phyloP scores from a whole-genome alignment of 2,113 vertebrate genomes.

The Serinus canaria region DNA sequence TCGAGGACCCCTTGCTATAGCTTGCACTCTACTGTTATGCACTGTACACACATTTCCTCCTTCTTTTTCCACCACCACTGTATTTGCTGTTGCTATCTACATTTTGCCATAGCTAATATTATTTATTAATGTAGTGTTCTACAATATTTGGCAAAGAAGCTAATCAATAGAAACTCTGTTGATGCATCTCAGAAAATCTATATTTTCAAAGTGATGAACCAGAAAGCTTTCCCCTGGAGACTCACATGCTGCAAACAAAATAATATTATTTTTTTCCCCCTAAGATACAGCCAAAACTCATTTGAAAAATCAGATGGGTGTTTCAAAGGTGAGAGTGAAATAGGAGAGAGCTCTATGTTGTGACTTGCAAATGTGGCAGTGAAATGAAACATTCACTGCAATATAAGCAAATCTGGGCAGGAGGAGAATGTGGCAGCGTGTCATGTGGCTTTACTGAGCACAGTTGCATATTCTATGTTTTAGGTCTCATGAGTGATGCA shows the following conservation, averaged over 20 bases:
- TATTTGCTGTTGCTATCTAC: not conserved
- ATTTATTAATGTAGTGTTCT: conserved; percentile 1
- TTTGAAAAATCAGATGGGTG: not conserved
- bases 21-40: not conserved
- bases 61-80: not conserved
- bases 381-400: conserved; percentile 5
- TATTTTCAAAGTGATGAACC: conserved; percentile 25
- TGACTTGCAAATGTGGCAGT: not conserved
- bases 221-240: not conserved
- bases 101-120: conserved; percentile 9
- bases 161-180: conserved; percentile 19
- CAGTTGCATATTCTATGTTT: not conserved
- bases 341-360: not conserved
- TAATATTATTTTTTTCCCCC: not conserved
- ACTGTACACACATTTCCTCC: not conserved
- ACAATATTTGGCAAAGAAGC: not conserved
- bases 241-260: not conserved
- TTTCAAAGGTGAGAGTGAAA: not conserved
- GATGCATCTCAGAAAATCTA: not conserved
- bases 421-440: not conserved
- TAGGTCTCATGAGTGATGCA: not conserved
- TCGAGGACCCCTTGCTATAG: not conserved
- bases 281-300: not conserved
- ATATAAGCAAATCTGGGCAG: not conserved
- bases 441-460: not conserved